Evolutionary conservation across 2,797 vertebrate genomes (phyloP).

Genomic region (Oceanodroma leucorhoa): DNA sequence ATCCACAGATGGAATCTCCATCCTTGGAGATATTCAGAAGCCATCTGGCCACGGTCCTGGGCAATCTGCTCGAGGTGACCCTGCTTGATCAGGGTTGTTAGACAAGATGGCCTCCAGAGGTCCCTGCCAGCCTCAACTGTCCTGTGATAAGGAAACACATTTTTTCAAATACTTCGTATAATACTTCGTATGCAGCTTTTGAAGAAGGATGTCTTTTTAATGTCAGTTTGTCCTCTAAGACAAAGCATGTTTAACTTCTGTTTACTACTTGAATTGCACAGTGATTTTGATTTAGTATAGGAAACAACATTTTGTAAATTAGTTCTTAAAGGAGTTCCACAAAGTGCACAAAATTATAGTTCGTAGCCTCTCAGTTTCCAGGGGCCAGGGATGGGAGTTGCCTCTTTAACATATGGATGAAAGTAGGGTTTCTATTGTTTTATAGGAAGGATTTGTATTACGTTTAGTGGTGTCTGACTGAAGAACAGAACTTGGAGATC

Average conservation of each 20-base stretch:
- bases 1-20: not conserved
- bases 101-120: not conserved
- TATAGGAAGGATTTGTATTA: not conserved
- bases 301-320: not conserved
- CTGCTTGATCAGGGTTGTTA: not conserved
- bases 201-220: not conserved
- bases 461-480: fast-evolving
- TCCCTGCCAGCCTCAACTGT: not conserved
- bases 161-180: not conserved
- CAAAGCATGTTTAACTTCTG: not conserved
- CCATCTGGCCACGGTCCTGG: not conserved
- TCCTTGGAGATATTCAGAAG: not conserved
- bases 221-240: not conserved
- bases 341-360: not conserved
- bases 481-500: not conserved
- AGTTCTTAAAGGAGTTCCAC: not conserved
- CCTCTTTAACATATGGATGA: not conserved
- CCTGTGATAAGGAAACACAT: not conserved
- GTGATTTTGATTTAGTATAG: not conserved
- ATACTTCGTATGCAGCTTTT: not conserved
- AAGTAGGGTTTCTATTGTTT: not conserved
- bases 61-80: not conserved
- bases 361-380: not conserved
- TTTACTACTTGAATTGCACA: not conserved
- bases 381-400: not conserved